A percentile compares a stretch with the other conserved stretches of the same genome.
Conservation (phyloP, 2,888 invertebrate species). For the Idaea biselata region DNA sequence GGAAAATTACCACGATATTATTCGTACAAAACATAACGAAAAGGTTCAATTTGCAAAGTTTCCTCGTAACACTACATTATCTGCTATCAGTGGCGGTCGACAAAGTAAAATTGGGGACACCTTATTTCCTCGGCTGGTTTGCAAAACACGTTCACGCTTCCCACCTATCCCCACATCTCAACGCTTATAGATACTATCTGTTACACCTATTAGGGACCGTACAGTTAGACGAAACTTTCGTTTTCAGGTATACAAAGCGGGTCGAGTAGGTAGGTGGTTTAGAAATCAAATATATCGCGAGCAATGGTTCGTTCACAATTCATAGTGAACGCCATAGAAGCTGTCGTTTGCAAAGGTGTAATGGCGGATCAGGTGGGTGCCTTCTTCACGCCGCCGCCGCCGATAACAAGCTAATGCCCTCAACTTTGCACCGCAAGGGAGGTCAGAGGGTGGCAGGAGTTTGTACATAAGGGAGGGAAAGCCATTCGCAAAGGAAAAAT, state of each 20-base stretch:
- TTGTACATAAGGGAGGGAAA: constrained; percentile 38
- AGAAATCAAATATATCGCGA: constrained; percentile 16
- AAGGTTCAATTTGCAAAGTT: constrained; percentile 59
- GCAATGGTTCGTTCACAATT: constrained; percentile 38
- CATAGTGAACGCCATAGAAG: constrained; percentile 33
- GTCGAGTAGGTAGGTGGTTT: constrained; percentile 17
- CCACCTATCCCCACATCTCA: constrained; percentile 79
- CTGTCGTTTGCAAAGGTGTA: constrained; percentile 41
- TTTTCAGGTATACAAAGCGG: constrained; percentile 43
- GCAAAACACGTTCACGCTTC: constrained; percentile 79
- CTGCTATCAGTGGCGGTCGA: constrained; percentile 71
- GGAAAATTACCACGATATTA: constrained; percentile 19
- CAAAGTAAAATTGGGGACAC: constrained; percentile 77
- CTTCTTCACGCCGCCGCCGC: constrained; percentile 75
- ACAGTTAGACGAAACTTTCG: constrained; percentile 19
- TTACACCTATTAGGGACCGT: constrained; percentile 61
- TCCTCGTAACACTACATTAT: constrained; percentile 67
- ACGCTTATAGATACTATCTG: constrained; percentile 79
- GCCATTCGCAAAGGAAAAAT: constrained; percentile 69
- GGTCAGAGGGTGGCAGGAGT: constrained; percentile 36
- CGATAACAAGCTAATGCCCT: constrained; percentile 81
- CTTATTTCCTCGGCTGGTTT: constrained; percentile 77
- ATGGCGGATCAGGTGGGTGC: constrained; percentile 72
- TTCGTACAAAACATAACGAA: constrained; percentile 45
- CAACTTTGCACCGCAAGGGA: constrained; percentile 79